phyloP scores from a whole-genome alignment of 2,113 vertebrate genomes.

The Tupaia tana region DNA sequence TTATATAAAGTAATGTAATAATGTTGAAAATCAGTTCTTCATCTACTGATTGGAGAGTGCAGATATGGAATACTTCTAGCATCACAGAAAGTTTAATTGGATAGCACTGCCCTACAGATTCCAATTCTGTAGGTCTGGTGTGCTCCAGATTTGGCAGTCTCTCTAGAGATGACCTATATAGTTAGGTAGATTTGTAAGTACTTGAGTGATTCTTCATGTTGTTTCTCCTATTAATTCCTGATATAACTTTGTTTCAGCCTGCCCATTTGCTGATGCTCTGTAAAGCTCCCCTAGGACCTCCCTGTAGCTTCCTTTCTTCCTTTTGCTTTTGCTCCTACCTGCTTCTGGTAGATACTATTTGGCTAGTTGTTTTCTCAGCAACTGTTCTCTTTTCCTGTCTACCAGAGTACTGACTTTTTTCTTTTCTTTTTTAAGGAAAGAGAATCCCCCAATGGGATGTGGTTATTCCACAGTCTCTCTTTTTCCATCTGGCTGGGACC shows the following conservation, averaged over 20 bases:
- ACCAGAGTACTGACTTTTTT: background rate
- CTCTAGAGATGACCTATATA: conserved; percentile 77
- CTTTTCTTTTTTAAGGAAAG: too few relatives aligned
- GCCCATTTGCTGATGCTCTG: background rate
- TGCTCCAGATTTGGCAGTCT: conserved; percentile 69
- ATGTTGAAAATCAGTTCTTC: conserved; percentile 28
- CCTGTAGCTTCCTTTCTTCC: background rate
- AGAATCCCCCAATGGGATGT: too few relatives aligned
- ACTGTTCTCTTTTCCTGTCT: background rate
- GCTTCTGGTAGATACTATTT: background rate
- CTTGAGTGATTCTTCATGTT: conserved; percentile 31
- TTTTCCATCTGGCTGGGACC: too few relatives aligned
- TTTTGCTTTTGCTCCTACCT: background rate
- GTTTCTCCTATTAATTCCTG: conserved; percentile 17
- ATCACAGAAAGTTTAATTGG: conserved; percentile 52
- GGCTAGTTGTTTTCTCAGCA: conserved; percentile 20
- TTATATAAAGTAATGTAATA: conserved; percentile 43
- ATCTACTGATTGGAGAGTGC: background rate
- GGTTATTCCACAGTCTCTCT: too few relatives aligned
- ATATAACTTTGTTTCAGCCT: conserved; percentile 45
- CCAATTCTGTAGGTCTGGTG: conserved; percentile 53
- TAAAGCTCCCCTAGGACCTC: background rate
- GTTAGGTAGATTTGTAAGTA: conserved; percentile 50
- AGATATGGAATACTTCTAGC: conserved; percentile 37
- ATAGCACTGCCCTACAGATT: conserved; percentile 31